Base-by-base conservation (phyloP, 2,888 invertebrate genomes). In the Cerceris rybyensis region DNA sequence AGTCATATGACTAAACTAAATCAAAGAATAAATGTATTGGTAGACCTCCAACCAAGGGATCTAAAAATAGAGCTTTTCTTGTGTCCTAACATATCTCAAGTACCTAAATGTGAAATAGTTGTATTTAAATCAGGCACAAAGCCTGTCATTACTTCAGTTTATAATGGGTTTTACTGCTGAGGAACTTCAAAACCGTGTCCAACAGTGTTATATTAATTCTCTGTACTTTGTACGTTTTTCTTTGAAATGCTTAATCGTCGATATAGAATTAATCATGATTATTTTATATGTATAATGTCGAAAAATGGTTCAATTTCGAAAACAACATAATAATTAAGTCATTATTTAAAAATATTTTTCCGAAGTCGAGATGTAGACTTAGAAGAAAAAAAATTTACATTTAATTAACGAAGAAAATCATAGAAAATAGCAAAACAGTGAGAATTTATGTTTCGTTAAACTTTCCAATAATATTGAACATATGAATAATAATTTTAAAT, bases 61-160 rank as follows among this genome's bases (percentile, higher is more conserved):
- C 90, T 91, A 91, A 89, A 91, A 91, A 91, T 92, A 91, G 91
- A 89, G 75, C 80, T 85, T 90, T 91, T 90, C 85, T 86, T 86
- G 84, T 86, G 79, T 77, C 78, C 84, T 86, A 85, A 87, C 81
- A 86, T 87, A 85, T 86, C 85, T 82, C 83, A 84, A 87, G 83
- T 87, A 87, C 83, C 82, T 81, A 76, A 87, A 86, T 84, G 81
- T 81, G 81, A 87, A 83, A 86, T 87, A 84, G 80, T 80, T 78
- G 69, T 65, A 80, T 67, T 79, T 64, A 70, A 78, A 77, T 71
- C 55, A 66, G 80, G 54, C 58, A 58, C 58, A 78, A 70, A 74
- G 66, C 60, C 59, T 66, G 64, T 68, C 57, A 39, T 57, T 69
- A 60, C 52, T 78, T 59, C 46, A 55, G 49, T 58, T 71, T 58